Percentiles rank a stretch among this genome's conserved stretches.
These are phyloP conservation scores for Miltochrista miniata DNA, from an alignment of 2,888 invertebrate species.

Conservation along the genomic window DNA sequence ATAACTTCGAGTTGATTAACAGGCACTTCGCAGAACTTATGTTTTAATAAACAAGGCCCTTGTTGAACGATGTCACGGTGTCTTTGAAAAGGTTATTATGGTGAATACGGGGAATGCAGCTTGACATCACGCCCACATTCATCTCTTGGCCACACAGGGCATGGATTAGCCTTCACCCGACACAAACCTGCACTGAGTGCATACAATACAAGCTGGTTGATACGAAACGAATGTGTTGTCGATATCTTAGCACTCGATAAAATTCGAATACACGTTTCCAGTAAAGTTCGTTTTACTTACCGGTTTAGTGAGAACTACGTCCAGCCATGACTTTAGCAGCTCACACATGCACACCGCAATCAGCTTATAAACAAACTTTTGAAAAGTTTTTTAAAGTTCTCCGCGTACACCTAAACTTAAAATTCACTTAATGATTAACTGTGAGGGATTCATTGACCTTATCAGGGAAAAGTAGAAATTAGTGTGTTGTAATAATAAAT, in stretches of 20 bases:
- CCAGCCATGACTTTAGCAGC: slow-evolving; percentile 67
- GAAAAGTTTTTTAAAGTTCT: slow-evolving; percentile 63
- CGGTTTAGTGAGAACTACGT: slow-evolving; percentile 74
- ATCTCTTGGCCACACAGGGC: slow-evolving; percentile 14
- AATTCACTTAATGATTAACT: slow-evolving; percentile 39
- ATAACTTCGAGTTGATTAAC: slow-evolving; percentile 49
- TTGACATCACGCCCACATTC: slow-evolving; percentile 23
- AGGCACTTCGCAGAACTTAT: slow-evolving; percentile 62
- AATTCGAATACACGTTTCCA: slow-evolving; percentile 55
- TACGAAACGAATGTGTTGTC: slow-evolving; percentile 18
- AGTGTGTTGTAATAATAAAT: slow-evolving; percentile 46
- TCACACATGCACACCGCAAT: slow-evolving; percentile 58
- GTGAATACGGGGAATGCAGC: slow-evolving; percentile 30
- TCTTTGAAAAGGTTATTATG: slow-evolving; percentile 25
- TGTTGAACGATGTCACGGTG: slow-evolving; percentile 12
- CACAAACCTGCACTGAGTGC: slow-evolving; percentile 15
- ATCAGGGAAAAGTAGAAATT: slow-evolving; percentile 43
- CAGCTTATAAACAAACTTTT: slow-evolving; percentile 66
- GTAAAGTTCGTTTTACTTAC: slow-evolving; percentile 75
- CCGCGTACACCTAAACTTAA: slow-evolving; percentile 43
- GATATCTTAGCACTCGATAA: slow-evolving; percentile 17
- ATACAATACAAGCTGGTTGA: slow-evolving; percentile 14
- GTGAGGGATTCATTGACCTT: slow-evolving; percentile 37
- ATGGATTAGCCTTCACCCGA: slow-evolving; percentile 27
- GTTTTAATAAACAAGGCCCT: slow-evolving; percentile 54